Conservation (phyloP, 1,140 invertebrate genomes). For the Drosophila suzukii region DNA sequence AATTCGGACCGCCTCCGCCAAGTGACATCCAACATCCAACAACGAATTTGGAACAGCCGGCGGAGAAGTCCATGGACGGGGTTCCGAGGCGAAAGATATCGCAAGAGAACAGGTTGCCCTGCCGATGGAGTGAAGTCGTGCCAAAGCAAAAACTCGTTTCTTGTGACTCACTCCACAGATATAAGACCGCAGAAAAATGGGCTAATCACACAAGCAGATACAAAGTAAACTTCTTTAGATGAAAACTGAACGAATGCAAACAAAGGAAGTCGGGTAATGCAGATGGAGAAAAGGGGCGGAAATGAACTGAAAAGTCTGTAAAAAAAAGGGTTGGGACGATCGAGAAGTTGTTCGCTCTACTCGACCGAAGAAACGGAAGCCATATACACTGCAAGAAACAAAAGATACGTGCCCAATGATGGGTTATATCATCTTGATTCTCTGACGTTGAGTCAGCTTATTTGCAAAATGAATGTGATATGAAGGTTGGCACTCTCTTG, state of each 20-base stretch:
- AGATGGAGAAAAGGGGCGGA: conserved; percentile 33
- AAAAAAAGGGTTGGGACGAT: conserved; percentile 11
- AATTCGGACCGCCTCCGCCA: conserved; percentile 22
- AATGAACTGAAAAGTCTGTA: conserved; percentile 11
- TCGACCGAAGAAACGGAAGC: conserved; percentile 26
- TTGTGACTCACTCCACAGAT: conserved; percentile 33
- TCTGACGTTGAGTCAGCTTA: conserved; percentile 22
- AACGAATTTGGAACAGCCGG: conserved; percentile 35
- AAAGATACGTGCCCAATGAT: conserved; percentile 14
- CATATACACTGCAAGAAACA: conserved; percentile 28
- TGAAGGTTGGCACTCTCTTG: not conserved
- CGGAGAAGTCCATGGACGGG: conserved; percentile 17
- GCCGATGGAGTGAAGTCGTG: conserved; percentile 20
- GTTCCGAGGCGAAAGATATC: conserved; percentile 31
- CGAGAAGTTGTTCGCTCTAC: conserved; percentile 18
- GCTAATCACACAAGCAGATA: conserved; percentile 50
- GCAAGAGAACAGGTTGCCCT: conserved; percentile 42
- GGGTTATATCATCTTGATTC: conserved; percentile 7
- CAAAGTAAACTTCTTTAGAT: conserved; percentile 49
- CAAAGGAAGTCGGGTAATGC: conserved; percentile 46
- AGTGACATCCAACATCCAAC: conserved; percentile 17
- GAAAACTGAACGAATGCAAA: conserved; percentile 34
- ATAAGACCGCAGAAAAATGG: conserved; percentile 47
- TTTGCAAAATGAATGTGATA: conserved; percentile 23
- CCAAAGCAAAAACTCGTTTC: conserved; percentile 48